Conservation (phyloP, 2,797 vertebrate species). For the Tauraco hartlaubi region DNA sequence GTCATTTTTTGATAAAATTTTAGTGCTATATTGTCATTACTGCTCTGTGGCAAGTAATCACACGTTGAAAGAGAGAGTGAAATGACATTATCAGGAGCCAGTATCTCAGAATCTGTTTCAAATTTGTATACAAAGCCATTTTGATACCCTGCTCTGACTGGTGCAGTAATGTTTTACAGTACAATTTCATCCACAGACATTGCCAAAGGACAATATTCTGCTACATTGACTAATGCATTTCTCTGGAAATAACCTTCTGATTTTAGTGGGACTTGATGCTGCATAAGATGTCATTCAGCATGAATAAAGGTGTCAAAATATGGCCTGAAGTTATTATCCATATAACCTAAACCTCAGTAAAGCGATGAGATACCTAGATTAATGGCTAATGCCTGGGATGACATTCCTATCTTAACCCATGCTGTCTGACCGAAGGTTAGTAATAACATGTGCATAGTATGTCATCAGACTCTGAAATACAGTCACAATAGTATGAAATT, state of each 20-base stretch:
- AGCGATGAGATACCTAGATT: conserved; percentile 31
- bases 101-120: not conserved
- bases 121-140: conserved; percentile 27
- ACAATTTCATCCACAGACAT: conserved; percentile 2
- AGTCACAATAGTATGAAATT: not conserved
- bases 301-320: conserved; percentile 38
- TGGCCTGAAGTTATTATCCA: not conserved
- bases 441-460: not conserved
- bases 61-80: not conserved
- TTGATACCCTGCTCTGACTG: not conserved
- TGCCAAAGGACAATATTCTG: conserved; percentile 24
- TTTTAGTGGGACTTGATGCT: conserved; percentile 5
- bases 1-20: not conserved
- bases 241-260: conserved; percentile 30
- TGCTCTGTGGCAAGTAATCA: not conserved
- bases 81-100: conserved; percentile 3
- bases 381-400: not conserved
- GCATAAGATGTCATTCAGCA: not conserved
- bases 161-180: not conserved
- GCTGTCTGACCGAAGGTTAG: not conserved
- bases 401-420: not conserved
- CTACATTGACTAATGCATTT: not conserved
- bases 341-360: not conserved
- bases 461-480: conserved; percentile 19
- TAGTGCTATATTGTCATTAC: not conserved